Evolutionary conservation across 2,797 vertebrate species (phyloP).

Genomic region (Gymnoscopelus braueri): DNA sequence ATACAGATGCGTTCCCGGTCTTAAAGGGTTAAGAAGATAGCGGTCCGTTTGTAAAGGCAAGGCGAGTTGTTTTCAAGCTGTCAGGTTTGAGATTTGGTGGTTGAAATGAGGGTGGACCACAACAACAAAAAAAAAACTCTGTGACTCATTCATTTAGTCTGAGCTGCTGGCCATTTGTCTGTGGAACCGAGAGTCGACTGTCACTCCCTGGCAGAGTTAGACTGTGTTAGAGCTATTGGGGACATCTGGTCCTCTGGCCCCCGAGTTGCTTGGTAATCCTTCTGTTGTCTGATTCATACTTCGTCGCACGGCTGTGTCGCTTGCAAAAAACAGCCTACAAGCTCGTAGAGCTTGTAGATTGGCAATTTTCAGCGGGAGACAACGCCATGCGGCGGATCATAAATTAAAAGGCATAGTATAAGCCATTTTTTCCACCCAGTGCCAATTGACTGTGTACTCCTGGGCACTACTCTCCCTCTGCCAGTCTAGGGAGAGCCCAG

Average conservation of each 20-base stretch:
- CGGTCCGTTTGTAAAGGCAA: no score
- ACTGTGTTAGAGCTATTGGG: constrained; percentile 71
- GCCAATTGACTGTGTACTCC: no score
- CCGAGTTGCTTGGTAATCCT: constrained; percentile 61
- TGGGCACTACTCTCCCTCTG: no score
- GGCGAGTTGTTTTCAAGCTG: constrained; percentile 22
- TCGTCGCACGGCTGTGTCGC: constrained; percentile 67
- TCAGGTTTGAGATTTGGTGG: constrained; percentile 8
- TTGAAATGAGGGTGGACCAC: constrained; percentile 10
- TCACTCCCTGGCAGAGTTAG: constrained; percentile 67
- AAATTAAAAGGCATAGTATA: no score
- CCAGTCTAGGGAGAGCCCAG: no score
- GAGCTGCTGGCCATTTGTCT: constrained; percentile 61
- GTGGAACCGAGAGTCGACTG: constrained; percentile 64
- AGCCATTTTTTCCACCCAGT: no score
- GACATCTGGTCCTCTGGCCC: constrained; percentile 44
- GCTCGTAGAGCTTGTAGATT: no score
- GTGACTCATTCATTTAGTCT: constrained; percentile 59
- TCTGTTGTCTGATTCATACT: constrained; percentile 50
- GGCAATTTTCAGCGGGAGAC: no score
- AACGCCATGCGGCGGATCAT: no score
- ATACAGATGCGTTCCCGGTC: no score
- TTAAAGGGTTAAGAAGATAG: no score
- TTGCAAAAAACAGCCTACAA: constrained; percentile 33
- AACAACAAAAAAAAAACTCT: constrained; percentile 32